Conservation (phyloP, 2,113 vertebrate genomes). For the Martes martes region DNA sequence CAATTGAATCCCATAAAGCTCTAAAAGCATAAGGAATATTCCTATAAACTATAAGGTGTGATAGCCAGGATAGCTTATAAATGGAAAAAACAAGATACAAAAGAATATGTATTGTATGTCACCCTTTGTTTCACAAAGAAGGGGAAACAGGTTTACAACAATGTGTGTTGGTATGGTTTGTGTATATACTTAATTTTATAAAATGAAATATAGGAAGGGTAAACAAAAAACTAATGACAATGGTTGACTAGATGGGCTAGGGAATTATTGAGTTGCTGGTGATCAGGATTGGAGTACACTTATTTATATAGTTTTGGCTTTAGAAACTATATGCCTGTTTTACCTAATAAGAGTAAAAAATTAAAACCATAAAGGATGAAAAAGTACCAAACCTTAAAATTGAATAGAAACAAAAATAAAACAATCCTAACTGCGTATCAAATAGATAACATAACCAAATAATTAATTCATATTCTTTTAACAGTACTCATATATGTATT, state of each 20-base stretch:
- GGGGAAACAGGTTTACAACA: not conserved
- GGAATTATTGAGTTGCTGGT: not conserved
- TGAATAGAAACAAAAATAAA: not conserved
- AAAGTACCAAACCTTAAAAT: not conserved
- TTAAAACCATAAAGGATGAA: not conserved
- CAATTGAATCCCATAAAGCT: not conserved
- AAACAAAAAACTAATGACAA: not conserved
- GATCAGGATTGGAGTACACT: not conserved
- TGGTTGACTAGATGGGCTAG: not conserved
- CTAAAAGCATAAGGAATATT: not conserved
- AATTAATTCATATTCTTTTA: not conserved
- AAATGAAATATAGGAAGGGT: not conserved
- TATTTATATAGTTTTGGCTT: not conserved
- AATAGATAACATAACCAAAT: not conserved
- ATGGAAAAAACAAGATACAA: not conserved
- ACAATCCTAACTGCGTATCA: not conserved
- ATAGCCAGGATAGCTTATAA: not conserved
- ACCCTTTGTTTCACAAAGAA: not conserved
- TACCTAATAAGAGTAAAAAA: not conserved
- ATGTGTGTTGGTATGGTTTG: not conserved
- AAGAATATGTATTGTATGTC: not conserved
- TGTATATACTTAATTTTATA: not conserved
- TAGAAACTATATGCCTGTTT: not conserved
- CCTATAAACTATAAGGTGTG: not conserved
- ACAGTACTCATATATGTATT: not conserved